Evolutionary conservation across 1,140 invertebrate genomes (phyloP), one percentile per base, ranked within the genome.

Genomic region (Phymastichus coffea): DNA sequence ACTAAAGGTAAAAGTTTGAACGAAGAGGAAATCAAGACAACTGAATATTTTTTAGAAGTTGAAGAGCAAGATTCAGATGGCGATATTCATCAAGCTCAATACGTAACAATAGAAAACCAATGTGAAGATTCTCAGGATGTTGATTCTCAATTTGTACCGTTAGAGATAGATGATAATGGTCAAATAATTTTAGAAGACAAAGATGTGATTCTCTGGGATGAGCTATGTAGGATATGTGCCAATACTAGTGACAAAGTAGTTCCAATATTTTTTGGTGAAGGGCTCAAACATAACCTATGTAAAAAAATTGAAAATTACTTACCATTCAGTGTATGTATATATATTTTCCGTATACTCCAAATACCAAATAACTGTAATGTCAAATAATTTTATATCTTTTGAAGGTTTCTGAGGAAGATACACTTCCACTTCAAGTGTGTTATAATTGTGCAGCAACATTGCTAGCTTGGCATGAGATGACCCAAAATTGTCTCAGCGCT

Each of bases 401-500:
- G 40, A 38, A 62, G 84, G 77, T 89, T 37, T 64, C 74, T 2
- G 69, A 81, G 68, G 66, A 66, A 19, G 86, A 88, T 66, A 68
- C 63, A 10, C 72, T 88, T 56, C 86, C 87, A 1, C 65, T 80
- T 6, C 80, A 84, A 59, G 71, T 87, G 38, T 89, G 88, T 77
- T 84, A 82, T 64, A 80, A 84, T 51, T 89, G 88, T 69, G 82
- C 83, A 0, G 82, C 80, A 41, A 84, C 83, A 0, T 64, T 89
- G 17, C 66, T 87, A 30, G 80, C 84, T 0, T 88, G 85, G 84
- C 82, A 86, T 68, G 82, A 87, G 57, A 75, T 88, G 30, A 75
- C 81, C 17, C 68, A 81, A 56, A 80, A 78, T 58, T 85, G 83
- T 69, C 37, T 82, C 17, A 80, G 82, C 53, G 83, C 86, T 4